These are phyloP conservation scores for Chironomus striatipennis DNA, from an alignment of 1,140 invertebrate genomes.

Conservation along the genomic window DNA sequence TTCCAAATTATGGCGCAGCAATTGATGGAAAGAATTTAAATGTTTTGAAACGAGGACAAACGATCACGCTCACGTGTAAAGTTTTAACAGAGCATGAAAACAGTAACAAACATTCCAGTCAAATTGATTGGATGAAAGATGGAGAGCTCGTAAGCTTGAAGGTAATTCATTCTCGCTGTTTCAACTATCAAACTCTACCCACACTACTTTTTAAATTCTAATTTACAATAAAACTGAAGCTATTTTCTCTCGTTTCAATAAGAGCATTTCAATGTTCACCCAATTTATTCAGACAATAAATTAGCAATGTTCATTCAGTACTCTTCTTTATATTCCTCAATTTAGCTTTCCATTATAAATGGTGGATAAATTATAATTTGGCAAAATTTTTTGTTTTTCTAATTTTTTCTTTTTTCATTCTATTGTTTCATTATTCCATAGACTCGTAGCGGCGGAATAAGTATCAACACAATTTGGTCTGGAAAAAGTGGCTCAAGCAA, in stretches of 20 bases:
- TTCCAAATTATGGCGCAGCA: background rate
- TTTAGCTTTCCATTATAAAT: too few relatives aligned
- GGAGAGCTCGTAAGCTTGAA: background rate
- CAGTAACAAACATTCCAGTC: background rate
- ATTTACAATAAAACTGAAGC: background rate
- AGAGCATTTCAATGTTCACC: too few relatives aligned
- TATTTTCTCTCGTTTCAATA: background rate
- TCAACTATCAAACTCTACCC: too few relatives aligned
- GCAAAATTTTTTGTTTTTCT: background rate
- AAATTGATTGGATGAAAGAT: background rate
- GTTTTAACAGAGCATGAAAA: background rate
- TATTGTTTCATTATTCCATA: too few relatives aligned
- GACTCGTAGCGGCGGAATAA: background rate
- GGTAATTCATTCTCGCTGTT: background rate
- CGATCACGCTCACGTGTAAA: background rate
- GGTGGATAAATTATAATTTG: background rate
- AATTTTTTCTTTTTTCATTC: background rate
- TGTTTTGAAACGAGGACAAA: background rate
- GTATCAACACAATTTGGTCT: background rate
- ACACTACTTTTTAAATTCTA: too few relatives aligned
- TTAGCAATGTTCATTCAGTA: too few relatives aligned
- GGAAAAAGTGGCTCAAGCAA: background rate
- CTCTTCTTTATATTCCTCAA: too few relatives aligned
- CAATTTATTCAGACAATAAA: too few relatives aligned
- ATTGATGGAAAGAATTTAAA: constrained; percentile 18